Evolutionary conservation across 2,888 invertebrate species (phyloP).

Genomic region (Agrochola litura): DNA sequence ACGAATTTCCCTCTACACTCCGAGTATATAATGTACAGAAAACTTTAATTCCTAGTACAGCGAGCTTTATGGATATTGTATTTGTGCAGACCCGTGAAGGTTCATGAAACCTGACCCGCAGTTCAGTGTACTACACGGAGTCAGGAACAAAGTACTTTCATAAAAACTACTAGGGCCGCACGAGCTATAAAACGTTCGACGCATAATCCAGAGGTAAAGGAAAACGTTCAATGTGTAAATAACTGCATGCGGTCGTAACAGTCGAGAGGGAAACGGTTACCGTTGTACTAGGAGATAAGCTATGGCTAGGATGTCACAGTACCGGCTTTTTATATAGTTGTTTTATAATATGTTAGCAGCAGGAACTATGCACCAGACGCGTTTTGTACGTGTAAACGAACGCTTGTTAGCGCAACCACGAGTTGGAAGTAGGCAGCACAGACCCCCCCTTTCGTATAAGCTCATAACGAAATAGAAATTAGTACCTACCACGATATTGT

Average conservation of each 20-base stretch:
- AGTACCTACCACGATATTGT: background rate
- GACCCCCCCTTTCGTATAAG: background rate
- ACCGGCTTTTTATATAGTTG: constrained; percentile 12
- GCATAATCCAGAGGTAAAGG: constrained; percentile 43
- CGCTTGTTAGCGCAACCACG: background rate
- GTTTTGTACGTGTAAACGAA: background rate
- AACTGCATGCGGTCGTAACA: constrained; percentile 42
- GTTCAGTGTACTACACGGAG: constrained; percentile 58
- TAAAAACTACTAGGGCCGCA: constrained; percentile 46
- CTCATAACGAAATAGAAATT: background rate
- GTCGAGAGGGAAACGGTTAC: constrained; percentile 30
- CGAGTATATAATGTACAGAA: constrained; percentile 30
- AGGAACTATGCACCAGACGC: background rate
- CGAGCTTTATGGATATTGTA: constrained; percentile 62
- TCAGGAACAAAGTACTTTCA: constrained; percentile 45
- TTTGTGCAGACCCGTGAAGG: constrained; percentile 64
- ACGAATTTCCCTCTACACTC: constrained; percentile 12
- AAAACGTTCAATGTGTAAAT: constrained; percentile 40
- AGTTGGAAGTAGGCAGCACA: background rate
- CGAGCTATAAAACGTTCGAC: constrained; percentile 40
- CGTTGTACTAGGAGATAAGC: constrained; percentile 36
- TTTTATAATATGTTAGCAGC: background rate
- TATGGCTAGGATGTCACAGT: constrained; percentile 14
- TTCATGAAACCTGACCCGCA: constrained; percentile 64
- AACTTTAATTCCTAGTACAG: constrained; percentile 51